Base-by-base conservation (phyloP, 2,797 vertebrate genomes). In the Paedocypris micromegethes region DNA sequence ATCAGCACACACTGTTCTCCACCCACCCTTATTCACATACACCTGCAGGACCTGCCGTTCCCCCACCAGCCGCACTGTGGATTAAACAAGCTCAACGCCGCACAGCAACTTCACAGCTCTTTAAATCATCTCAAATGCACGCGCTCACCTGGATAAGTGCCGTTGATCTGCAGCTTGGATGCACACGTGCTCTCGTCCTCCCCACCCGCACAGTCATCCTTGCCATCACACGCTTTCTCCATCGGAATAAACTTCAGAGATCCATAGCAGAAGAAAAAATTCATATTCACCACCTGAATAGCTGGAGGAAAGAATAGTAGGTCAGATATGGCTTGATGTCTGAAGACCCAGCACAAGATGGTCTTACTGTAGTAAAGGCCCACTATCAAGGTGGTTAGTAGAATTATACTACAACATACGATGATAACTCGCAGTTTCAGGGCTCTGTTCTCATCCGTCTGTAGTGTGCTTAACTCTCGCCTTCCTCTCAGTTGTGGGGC, bases 181-280 rank as follows among this genome's bases (percentile, higher is more conserved):
- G 90, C 85, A 9, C 91, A 92, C 51, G 46, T 45, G 5, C 69
- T 71, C 73, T 93, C 90, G 0, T 93, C 92, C 54, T 91, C 88
- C 0, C 85, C 85, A 0, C 47, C 72, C 8, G 72, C 49, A 3
- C 90, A 92, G 72, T 91, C 85, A 0, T 2, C 5, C 0, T 72
- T 79, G n/a, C 88, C 83, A 0, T 93, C 83, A 3, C 91, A 93
- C 42, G 81, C 68, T 37, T 54, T 78, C 5, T 1, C 61, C 61
- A 82, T 77, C 0, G 82, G 55, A 77, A 93, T 75, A 75, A 91
- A 87, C 77, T 46, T 79, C 69, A 88, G 70, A 2, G 87, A 79
- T 39, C 75, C 75, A 3, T 69, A 60, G 50, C 91, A 93, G 83
- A 89, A 78, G 81, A 86, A 88, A 81, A 88, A 90, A 74, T 89